Evolutionary conservation across 2,888 invertebrate species (phyloP), one percentile per base, ranked within the genome.

Genomic region (Mesoligia furuncula): DNA sequence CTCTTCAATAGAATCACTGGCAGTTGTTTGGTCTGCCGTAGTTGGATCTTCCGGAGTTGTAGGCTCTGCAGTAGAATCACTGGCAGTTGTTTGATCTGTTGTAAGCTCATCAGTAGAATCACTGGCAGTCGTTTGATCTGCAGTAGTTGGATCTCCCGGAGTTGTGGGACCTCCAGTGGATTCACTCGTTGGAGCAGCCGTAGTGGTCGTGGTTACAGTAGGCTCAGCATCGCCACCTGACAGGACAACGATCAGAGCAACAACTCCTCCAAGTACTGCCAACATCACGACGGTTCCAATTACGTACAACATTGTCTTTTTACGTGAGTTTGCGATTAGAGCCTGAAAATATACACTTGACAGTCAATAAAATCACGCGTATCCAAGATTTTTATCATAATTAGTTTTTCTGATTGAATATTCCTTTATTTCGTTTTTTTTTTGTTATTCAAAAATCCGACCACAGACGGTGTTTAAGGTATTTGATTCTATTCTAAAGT

Each of bases 231-330:
- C 93, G 61, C 93, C 93, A 0, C 95, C 94, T 1, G 85, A 95
- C 0, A 98, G 91, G 15, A 97, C 93, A 20, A 98, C 97, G 17
- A 97, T 96, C 24, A 98, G 95, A 1, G 97, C 96, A 59, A 98
- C 95, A 24, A 98, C 95, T 5, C 98, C 95, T 11, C 97, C 98
- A 69, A 98, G 93, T 0, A 97, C 96, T 36, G 97, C 94, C 67
- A 97, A 89, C 89, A 97, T 95, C 13, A 95, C 97, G 64, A 97
- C 93, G 24, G 97, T 97, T 27, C 97, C 97, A 80, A 97, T 95
- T 64, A 97, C 92, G 85, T 97, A 97, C 79, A 97, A 97, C 85
- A 96, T 93, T 90, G 97, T 96, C 93, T 97, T 96, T 86, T 96
- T 96, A 89, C 96, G 92, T 91, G 97, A 97, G 87, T 96, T 96